Conservation (phyloP, 2,113 vertebrate genomes). For the Chinchilla lanigera region DNA sequence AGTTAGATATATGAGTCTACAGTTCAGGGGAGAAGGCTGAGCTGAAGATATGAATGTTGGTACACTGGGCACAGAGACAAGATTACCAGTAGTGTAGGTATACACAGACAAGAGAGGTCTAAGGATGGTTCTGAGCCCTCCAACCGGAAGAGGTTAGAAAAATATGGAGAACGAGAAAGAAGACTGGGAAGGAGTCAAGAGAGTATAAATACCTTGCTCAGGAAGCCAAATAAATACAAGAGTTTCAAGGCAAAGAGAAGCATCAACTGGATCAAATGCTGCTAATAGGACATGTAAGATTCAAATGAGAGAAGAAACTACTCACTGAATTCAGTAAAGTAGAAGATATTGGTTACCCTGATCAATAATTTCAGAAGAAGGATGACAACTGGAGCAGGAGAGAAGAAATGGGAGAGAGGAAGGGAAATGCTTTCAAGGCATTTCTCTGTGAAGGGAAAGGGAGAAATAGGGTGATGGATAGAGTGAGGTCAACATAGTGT, state of each 20-base stretch:
- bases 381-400: not conserved
- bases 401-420: not conserved
- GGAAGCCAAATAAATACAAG: not conserved
- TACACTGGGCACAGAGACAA: not conserved
- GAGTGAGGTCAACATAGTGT: not conserved
- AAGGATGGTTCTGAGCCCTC: not conserved
- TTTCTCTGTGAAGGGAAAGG: not conserved
- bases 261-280: not conserved
- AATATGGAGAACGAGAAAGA: not conserved
- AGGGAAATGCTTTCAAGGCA: not conserved
- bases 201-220: not conserved
- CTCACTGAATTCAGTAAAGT: not conserved
- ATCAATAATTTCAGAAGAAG: not conserved
- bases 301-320: not conserved
- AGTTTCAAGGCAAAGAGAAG: not conserved
- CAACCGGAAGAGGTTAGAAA: not conserved
- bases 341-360: not conserved
- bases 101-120: not conserved
- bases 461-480: not conserved
- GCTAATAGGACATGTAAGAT: not conserved
- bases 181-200: not conserved
- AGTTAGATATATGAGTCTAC: not conserved
- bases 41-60: not conserved
- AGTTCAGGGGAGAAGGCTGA: not conserved
- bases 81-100: not conserved